phyloP scores from a whole-genome alignment of 2,797 vertebrate species.

The Danio jaintianensis region DNA sequence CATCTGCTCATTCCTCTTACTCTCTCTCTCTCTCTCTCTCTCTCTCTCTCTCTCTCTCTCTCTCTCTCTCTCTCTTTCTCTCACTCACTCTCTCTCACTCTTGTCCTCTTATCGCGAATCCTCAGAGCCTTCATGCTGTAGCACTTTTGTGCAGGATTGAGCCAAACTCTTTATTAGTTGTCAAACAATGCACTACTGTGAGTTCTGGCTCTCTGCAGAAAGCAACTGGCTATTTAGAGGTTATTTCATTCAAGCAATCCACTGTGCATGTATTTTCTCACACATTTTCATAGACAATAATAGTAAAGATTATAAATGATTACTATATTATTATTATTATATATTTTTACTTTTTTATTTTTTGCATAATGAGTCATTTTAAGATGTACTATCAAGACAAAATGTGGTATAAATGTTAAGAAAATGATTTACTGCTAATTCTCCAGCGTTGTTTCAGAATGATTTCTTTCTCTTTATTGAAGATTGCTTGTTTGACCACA shows the following conservation, averaged over 20 bases:
- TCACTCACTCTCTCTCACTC: not conserved
- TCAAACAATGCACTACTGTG: conserved; percentile 28
- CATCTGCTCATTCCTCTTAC: conserved; percentile 6
- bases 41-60: too few relatives aligned
- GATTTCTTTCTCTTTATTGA: not conserved
- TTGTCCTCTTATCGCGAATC: conserved; percentile 20
- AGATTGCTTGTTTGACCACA: not conserved
- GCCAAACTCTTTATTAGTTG: conserved; percentile 36
- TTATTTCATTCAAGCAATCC: conserved; percentile 17
- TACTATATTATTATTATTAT: too few relatives aligned
- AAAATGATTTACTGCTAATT: not conserved
- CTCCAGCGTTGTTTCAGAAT: not conserved
- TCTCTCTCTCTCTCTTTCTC: not conserved
- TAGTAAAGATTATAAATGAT: not conserved
- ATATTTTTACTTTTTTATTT: not conserved
- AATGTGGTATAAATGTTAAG: not conserved
- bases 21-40: not conserved
- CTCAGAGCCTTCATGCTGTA: conserved; percentile 30
- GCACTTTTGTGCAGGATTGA: conserved; percentile 31
- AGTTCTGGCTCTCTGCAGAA: conserved; percentile 44
- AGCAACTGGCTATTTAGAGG: conserved; percentile 37
- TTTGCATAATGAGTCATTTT: not conserved
- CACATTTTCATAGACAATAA: not conserved
- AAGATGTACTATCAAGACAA: not conserved
- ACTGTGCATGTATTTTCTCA: not conserved